These are phyloP conservation scores for Leptocoma aspasia DNA, from an alignment of 2,113 vertebrate genomes.

Conservation along the genomic window DNA sequence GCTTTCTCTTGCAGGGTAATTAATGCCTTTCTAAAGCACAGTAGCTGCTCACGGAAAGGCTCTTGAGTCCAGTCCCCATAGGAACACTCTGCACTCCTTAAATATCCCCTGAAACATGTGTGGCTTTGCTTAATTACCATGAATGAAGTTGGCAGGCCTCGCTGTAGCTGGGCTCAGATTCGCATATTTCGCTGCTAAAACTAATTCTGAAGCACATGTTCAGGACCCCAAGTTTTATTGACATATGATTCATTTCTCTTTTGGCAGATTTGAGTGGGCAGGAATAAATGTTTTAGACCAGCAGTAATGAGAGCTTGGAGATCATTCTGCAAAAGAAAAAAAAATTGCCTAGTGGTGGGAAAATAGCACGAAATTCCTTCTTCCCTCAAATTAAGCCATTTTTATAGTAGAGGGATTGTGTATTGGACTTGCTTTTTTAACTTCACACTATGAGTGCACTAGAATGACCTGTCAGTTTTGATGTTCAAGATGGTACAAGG, in stretches of 20 bases:
- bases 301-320: constrained; percentile 44
- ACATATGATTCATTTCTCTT: constrained; percentile 63
- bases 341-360: background rate
- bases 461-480: background rate
- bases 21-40: background rate
- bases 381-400: background rate
- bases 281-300: constrained; percentile 43
- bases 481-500: rapidly evolving
- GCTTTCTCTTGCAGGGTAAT: background rate
- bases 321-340: background rate
- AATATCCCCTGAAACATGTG: constrained; percentile 1
- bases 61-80: constrained; percentile 18
- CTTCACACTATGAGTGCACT: background rate
- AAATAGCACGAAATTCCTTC: background rate
- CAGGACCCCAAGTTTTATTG: constrained; percentile 45
- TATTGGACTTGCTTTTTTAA: background rate
- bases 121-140: constrained; percentile 41
- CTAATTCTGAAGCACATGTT: constrained; percentile 19
- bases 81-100: constrained; percentile 21
- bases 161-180: constrained; percentile 5
- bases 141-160: constrained; percentile 43
- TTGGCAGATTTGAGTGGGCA: constrained; percentile 49
- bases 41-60: background rate
- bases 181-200: background rate
- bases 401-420: background rate